Evolutionary conservation across 2,797 vertebrate species (phyloP), one percentile per base, ranked within the genome.

Genomic region (Scyliorhinus canicula): DNA sequence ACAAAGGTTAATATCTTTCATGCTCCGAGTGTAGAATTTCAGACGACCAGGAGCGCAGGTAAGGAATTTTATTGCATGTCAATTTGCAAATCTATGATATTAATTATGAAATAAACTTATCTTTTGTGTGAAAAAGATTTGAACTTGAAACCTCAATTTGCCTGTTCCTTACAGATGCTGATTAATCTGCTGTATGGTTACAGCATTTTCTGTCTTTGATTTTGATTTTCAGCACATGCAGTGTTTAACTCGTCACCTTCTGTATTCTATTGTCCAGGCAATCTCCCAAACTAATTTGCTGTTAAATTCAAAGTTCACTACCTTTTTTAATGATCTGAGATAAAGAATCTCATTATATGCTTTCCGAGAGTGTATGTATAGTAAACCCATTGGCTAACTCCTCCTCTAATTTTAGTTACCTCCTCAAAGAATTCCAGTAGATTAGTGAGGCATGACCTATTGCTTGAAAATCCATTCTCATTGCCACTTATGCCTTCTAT

Each of bases 401-500:
- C 40, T 6, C 67, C 57, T 69, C 93, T 94, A 52, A 71, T 35
- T 94, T 69, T 69, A 93, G 65, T 94, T 71, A 94, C 93, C 93
- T 94, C 93, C 67, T 94, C 93, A 94, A 94, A 94, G 93, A 74
- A 94, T 94, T 71, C 67, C 67, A 94, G 47, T 50, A 14, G 65
- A 50, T 94, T 69, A 94, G 93, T 94, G 65, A 74, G 65, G 93
- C 55, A 50, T 69, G 31, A 74, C 65, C 44, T 71, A 94, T 94
- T 74, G 93, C 65, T 94, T 94, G 14, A 69, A 71, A 94, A 94
- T 52, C 47, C 65, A 90, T 50, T 3, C 63, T 71, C 47, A 71
- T 71, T 94, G 67, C 93, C 67, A 12, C 93, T 94, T 71, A 35
- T 69, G 44, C 47, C 69, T 94, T 94, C 93, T n/a, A 21, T 71